Percentiles rank a stretch among this genome's conserved stretches.
Conservation (phyloP, 1,140 invertebrate genomes). For the Tetragnatha versicolor region DNA sequence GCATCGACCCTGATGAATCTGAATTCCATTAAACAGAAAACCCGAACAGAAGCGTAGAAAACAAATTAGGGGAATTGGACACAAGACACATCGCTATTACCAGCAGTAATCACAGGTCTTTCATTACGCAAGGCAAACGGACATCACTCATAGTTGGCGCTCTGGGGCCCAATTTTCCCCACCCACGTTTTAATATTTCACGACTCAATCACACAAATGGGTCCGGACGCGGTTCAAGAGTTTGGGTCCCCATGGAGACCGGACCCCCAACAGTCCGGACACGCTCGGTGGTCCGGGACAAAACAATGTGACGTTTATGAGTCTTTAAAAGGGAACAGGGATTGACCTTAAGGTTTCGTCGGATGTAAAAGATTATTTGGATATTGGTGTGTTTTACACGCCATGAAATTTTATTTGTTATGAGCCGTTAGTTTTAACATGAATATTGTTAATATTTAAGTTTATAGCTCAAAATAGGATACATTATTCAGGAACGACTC, state of each 20-base stretch:
- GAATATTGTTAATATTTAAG: no score
- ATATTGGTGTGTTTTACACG: no score
- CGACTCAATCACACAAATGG: constrained; percentile 42
- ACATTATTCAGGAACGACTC: no score
- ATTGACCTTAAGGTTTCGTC: no score
- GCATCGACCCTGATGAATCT: constrained; percentile 14
- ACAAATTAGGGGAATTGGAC: constrained; percentile 25
- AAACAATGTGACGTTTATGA: background rate
- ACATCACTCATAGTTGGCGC: background rate
- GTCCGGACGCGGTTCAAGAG: background rate
- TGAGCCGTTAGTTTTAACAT: no score
- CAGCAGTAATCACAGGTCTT: background rate
- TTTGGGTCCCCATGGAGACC: constrained; percentile 21
- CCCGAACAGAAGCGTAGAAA: constrained; percentile 12
- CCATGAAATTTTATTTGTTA: no score
- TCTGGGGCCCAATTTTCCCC: background rate
- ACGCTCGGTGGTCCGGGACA: background rate
- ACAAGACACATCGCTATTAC: background rate
- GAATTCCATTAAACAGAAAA: background rate
- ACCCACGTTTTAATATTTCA: constrained; percentile 42
- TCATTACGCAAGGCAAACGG: background rate
- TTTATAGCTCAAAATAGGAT: no score
- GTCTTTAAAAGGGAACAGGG: background rate
- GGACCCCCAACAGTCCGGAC: background rate
- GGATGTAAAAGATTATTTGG: no score